phyloP scores from a whole-genome alignment of 2,797 vertebrate genomes.

The Cuniculus paca region DNA sequence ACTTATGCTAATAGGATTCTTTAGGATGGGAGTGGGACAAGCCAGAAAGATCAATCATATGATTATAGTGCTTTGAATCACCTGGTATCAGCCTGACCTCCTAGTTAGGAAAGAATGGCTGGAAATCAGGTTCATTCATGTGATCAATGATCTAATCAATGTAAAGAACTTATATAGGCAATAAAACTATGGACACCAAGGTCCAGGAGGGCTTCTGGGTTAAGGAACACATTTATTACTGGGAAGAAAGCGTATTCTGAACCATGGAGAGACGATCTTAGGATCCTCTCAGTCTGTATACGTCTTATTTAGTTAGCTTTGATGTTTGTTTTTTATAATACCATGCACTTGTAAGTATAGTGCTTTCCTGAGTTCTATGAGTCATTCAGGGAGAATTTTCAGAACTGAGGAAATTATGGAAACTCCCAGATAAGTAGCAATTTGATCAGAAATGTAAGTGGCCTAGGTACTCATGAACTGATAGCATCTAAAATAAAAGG shows the following conservation, averaged over 20 bases:
- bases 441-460: background rate
- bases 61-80: background rate
- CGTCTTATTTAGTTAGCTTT: background rate
- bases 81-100: background rate
- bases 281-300: background rate
- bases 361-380: slow-evolving; percentile 13
- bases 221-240: background rate
- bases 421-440: background rate
- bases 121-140: background rate
- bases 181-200: background rate
- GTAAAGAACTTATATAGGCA: background rate
- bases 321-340: background rate
- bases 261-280: background rate
- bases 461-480: background rate
- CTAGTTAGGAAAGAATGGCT: background rate
- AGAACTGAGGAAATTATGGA: background rate
- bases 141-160: background rate
- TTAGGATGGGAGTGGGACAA: background rate
- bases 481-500: background rate
- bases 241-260: background rate
- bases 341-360: background rate
- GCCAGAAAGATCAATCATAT: background rate
- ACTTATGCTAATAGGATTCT: background rate
- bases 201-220: background rate
- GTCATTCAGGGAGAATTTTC: background rate